phyloP scores from a whole-genome alignment of 1,140 invertebrate species.

The Goniozus legneri region DNA sequence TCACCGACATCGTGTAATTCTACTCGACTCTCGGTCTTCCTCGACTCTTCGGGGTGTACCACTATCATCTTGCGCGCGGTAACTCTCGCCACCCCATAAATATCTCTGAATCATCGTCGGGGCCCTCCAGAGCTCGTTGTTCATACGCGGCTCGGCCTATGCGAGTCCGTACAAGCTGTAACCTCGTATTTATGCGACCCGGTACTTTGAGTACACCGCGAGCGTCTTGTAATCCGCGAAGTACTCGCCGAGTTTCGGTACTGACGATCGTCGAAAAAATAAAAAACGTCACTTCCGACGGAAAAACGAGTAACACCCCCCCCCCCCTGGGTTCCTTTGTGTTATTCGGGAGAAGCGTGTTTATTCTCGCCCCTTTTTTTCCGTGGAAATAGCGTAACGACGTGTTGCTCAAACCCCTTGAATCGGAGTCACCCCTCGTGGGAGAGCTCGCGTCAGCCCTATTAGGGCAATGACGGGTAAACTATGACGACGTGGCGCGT shows the following conservation, averaged over 20 bases:
- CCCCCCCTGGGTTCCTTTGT: conserved; percentile 13
- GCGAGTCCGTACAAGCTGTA: too few relatives aligned
- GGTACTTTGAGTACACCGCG: too few relatives aligned
- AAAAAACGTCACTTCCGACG: conserved; percentile 26
- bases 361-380: conserved; percentile 33
- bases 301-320: conserved; percentile 22
- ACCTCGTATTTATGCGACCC: too few relatives aligned
- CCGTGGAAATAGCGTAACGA: conserved; percentile 21
- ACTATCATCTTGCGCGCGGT: conserved; percentile 19
- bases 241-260: too few relatives aligned
- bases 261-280: too few relatives aligned
- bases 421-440: not conserved
- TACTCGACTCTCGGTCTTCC: too few relatives aligned
- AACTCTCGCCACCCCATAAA: conserved; percentile 41
- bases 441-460: conserved; percentile 4
- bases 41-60: conserved; percentile 22
- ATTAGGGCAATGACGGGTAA: conserved; percentile 23
- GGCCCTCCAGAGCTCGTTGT: conserved; percentile 12
- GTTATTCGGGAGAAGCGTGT: conserved; percentile 22
- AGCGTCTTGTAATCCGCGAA: too few relatives aligned
- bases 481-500: conserved; percentile 17
- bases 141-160: conserved; percentile 11
- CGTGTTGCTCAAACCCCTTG: conserved; percentile 16
- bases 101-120: conserved; percentile 45
- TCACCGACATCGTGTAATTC: conserved; percentile 40